Percentiles rank a stretch among this genome's conserved stretches.
These are phyloP conservation scores for Pogonognathellus flavescens DNA, from an alignment of 1,140 invertebrate species.

Conservation along the genomic window DNA sequence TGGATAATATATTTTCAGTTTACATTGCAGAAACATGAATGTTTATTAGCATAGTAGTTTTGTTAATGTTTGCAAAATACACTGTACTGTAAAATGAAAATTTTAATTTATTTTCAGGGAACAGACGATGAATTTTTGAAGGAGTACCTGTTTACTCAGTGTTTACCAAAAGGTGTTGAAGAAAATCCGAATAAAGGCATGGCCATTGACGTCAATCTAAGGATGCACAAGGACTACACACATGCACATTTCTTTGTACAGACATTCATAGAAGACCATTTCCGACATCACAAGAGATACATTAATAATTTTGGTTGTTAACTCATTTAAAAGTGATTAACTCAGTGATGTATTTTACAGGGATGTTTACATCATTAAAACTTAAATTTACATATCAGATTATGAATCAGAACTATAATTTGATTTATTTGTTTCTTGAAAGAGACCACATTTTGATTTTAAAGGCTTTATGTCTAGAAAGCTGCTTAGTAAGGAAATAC, in stretches of 20 bases:
- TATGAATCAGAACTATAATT: too few species aligned
- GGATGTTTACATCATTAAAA: background rate
- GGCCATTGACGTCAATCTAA: conserved; percentile 76
- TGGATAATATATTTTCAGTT: too few species aligned
- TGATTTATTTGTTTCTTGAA: too few species aligned
- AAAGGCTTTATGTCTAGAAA: too few species aligned
- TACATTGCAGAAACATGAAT: too few species aligned
- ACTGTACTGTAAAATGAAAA: background rate
- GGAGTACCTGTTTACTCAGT: conserved; percentile 85
- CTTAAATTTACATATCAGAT: background rate
- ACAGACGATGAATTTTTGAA: conserved; percentile 84
- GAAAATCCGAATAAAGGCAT: conserved; percentile 76
- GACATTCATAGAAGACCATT: conserved; percentile 93
- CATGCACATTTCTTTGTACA: conserved; percentile 96
- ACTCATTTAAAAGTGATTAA: background rate
- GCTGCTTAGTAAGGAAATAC: too few species aligned
- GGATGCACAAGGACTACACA: conserved; percentile 92
- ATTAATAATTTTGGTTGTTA: conserved; percentile 42
- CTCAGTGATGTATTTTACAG: background rate
- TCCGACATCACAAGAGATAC: conserved; percentile 79
- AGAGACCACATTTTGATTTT: too few species aligned
- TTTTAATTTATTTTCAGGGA: conserved; percentile 75
- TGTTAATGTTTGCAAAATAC: too few species aligned
- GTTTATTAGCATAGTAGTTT: too few species aligned
- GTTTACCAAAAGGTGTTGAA: conserved; percentile 79